phyloP scores from a whole-genome alignment of 2,888 invertebrate genomes.

The Azorinus chamasolen region DNA sequence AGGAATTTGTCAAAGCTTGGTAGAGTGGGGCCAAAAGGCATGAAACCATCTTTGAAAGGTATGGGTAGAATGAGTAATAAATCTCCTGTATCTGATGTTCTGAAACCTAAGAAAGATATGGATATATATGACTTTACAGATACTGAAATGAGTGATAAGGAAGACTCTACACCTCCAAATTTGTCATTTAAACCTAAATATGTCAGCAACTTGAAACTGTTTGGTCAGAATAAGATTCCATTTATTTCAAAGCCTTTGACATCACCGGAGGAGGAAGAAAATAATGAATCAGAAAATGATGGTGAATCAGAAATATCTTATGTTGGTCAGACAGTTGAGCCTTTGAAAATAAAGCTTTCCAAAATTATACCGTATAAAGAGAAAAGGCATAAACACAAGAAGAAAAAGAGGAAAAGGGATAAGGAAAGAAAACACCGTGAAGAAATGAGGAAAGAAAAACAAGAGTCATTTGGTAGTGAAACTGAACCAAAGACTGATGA shows the following conservation, averaged over 20 bases:
- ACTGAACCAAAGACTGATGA: background rate
- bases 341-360: conserved; percentile 59
- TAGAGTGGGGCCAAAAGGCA: conserved; percentile 13
- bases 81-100: background rate
- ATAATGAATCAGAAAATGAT: conserved; percentile 7
- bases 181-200: conserved; percentile 56
- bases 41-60: conserved; percentile 13
- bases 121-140: conserved; percentile 62
- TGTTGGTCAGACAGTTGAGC: conserved; percentile 58
- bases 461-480: background rate
- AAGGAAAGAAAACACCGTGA: conserved; percentile 42
- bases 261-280: conserved; percentile 4
- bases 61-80: conserved; percentile 7
- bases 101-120: conserved; percentile 37
- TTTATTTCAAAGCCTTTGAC: conserved; percentile 46
- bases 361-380: conserved; percentile 61
- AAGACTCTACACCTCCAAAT: conserved; percentile 43
- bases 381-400: conserved; percentile 61
- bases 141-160: conserved; percentile 57
- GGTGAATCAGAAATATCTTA: conserved; percentile 39
- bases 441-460: background rate
- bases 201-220: conserved; percentile 44
- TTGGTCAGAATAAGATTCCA: conserved; percentile 40
- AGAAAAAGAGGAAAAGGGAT: conserved; percentile 58
- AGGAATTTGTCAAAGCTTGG: conserved; percentile 25